phyloP scores from a whole-genome alignment of 2,113 vertebrate genomes.

The Petrocephalus zakoni region DNA sequence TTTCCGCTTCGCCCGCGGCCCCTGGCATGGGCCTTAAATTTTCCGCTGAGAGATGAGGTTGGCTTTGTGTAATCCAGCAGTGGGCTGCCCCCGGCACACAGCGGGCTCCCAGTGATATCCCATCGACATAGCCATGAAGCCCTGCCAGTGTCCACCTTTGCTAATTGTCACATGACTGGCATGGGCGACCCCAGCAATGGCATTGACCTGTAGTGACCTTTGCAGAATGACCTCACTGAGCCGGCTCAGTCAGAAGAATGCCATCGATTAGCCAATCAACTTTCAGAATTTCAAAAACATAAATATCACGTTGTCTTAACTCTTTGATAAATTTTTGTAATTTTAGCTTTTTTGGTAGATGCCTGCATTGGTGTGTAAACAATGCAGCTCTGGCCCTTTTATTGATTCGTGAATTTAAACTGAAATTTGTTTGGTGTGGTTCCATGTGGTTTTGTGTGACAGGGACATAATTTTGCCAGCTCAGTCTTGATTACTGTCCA shows the following conservation, averaged over 20 bases:
- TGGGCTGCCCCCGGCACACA: conserved; percentile 56
- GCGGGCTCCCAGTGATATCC: conserved; percentile 59
- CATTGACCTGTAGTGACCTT: conserved; percentile 29
- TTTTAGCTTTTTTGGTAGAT: background rate
- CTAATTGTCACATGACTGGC: conserved; percentile 50
- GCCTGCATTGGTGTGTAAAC: background rate
- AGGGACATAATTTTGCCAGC: background rate
- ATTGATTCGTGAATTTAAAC: background rate
- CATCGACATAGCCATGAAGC: conserved; percentile 47
- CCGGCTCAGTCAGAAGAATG: background rate
- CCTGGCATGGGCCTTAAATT: conserved; percentile 28
- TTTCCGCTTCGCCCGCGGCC: conserved; percentile 11
- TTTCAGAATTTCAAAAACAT: background rate
- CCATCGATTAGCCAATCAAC: background rate
- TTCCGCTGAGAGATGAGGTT: conserved; percentile 30
- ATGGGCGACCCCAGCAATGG: conserved; percentile 37
- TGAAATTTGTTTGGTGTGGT: background rate
- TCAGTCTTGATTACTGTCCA: background rate
- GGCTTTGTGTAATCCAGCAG: conserved; percentile 54
- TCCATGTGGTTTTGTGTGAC: background rate
- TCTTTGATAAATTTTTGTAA: background rate
- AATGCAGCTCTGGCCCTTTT: background rate
- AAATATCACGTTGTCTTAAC: background rate
- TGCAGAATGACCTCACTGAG: background rate
- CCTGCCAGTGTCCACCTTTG: conserved; percentile 55